Evolutionary conservation across 2,888 invertebrate species (phyloP), one percentile per base, ranked within the genome.

Genomic region (Tipula vernalis): DNA sequence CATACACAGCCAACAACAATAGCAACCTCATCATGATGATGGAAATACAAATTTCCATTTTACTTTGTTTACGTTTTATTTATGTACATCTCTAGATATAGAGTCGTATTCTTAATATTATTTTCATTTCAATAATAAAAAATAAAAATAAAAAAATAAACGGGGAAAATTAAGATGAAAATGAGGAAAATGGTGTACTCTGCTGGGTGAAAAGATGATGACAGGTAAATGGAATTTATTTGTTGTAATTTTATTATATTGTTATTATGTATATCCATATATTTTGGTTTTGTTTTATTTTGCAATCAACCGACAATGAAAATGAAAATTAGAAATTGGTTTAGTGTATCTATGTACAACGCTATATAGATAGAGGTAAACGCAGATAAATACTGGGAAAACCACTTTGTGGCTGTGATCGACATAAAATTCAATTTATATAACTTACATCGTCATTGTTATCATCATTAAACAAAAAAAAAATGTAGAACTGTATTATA

Each of bases 71-170:
- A 51, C 8, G 10, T 71, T 28, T 28, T 28, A 51, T 51, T 2
- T 51, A 51, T 10, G 6, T 51, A 51, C 51, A 15, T 51, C n/a
- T 51, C 28, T 8, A 71, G 28, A 28, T 71, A 71, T 18, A 12
- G 51, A 51, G 71, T 71, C 10, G 28, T 71, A 28, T 71, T 71
- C 71, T 71, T 71, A 12, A 71, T 71, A 71, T 71, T 71, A 71
- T 71, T 71, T 71, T 71, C 71, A 71, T 71, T 71, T 71, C 71
- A 71, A 71, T 71, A 71, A 71, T 71, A 71, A n/a, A n/a, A n/a
- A n/a, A n/a, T n/a, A n/a, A n/a, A n/a, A n/a, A n/a, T n/a, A n/a
- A 71, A 28, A 71, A 28, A 28, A 28, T 28, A 28, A 28, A 71
- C 28, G 71, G 28, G 28, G 28, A 39, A 71, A 71, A 71, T 71